Conservation (phyloP, 1,140 invertebrate species). For the Drosophila nebulosa region DNA sequence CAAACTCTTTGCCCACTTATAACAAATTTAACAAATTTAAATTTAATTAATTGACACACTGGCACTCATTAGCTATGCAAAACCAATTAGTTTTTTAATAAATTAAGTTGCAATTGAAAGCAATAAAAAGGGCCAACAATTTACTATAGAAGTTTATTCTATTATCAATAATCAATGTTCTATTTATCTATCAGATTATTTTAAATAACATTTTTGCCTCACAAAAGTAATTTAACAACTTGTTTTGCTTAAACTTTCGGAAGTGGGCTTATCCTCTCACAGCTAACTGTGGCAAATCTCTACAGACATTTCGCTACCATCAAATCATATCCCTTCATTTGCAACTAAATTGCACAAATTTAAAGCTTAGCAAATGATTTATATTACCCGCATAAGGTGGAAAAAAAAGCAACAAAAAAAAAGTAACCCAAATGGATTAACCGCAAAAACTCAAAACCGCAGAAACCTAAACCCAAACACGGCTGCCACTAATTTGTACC, state of each 20-base stretch:
- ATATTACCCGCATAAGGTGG: constrained; percentile 40
- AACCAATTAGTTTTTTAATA: too few species aligned
- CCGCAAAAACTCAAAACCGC: constrained; percentile 39
- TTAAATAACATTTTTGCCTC: not conserved
- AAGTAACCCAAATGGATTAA: constrained; percentile 54
- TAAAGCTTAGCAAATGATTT: constrained; percentile 59
- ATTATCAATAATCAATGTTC: too few species aligned
- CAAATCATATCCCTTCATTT: constrained; percentile 28
- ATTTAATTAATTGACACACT: too few species aligned
- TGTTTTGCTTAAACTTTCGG: not conserved
- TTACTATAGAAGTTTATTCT: too few species aligned
- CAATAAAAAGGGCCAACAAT: too few species aligned
- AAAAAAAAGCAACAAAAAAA: not conserved
- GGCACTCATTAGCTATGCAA: too few species aligned
- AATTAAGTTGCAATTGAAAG: too few species aligned
- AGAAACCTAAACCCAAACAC: constrained; percentile 44
- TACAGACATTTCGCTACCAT: constrained; percentile 8
- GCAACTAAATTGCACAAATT: constrained; percentile 52
- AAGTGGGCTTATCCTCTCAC: not conserved
- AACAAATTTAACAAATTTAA: too few species aligned
- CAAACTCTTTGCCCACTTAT: too few species aligned
- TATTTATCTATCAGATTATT: too few species aligned
- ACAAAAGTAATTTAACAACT: not conserved
- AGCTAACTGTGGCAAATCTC: not conserved
- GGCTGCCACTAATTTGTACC: constrained; percentile 64